Percentiles rank a stretch among this genome's conserved stretches.
Evolutionary conservation across 2,888 invertebrate species (phyloP).

Genomic region (Erannis defoliaria): DNA sequence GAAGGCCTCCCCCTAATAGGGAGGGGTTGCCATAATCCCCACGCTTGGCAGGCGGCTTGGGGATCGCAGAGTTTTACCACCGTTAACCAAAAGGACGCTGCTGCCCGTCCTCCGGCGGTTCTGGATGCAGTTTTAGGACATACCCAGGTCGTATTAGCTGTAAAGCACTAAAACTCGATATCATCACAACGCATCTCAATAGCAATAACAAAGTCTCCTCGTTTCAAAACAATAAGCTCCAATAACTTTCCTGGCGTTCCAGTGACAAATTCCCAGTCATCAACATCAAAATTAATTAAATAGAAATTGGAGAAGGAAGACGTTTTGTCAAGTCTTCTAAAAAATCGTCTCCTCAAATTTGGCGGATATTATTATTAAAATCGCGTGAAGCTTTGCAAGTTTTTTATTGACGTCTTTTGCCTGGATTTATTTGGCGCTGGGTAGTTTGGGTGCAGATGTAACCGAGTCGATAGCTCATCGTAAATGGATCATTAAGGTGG

Average conservation of each 20-base stretch:
- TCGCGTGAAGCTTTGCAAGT: not conserved
- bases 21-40: too few relatives aligned
- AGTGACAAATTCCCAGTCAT: slow-evolving; percentile 18
- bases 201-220: slow-evolving; percentile 15
- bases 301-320: slow-evolving; percentile 17
- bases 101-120: too few relatives aligned
- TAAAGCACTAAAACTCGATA: slow-evolving; percentile 2
- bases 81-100: too few relatives aligned
- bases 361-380: not conserved
- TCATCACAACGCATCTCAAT: slow-evolving; percentile 10
- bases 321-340: not conserved
- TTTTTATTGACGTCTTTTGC: not conserved
- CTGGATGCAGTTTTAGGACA: too few relatives aligned
- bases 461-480: not conserved
- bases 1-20: too few relatives aligned
- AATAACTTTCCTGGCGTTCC: slow-evolving; percentile 18
- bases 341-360: slow-evolving; percentile 8
- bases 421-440: not conserved
- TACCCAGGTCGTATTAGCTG: too few relatives aligned
- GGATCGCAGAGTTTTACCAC: too few relatives aligned
- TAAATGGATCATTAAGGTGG: too few relatives aligned
- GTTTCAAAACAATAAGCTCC: slow-evolving; percentile 19
- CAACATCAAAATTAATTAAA: slow-evolving; percentile 29
- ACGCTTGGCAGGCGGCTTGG: too few relatives aligned
- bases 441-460: not conserved